phyloP scores from a whole-genome alignment of 1,140 invertebrate genomes.

The Drosophila pandora region DNA sequence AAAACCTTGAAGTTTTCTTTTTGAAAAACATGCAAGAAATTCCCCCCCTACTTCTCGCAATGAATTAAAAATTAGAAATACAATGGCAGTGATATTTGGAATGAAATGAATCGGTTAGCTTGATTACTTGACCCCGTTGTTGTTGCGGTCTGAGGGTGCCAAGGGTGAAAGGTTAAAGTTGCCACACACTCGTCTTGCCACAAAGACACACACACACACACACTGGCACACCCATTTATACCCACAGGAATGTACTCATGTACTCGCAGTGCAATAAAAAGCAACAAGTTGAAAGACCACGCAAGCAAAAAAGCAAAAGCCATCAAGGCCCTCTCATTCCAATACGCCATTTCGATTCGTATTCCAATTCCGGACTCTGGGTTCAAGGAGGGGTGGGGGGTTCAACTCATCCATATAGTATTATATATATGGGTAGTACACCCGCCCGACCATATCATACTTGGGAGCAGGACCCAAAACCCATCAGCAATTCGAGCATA shows the following conservation, averaged over 20 bases:
- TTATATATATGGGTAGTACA: no score
- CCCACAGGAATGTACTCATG: constrained; percentile 23
- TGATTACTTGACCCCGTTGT: constrained; percentile 64
- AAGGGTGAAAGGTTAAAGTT: constrained; percentile 64
- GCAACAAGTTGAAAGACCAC: constrained; percentile 68
- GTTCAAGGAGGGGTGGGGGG: no score
- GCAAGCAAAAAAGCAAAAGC: constrained; percentile 43
- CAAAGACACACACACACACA: not conserved
- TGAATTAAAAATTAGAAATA: not conserved
- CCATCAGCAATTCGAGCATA: constrained; percentile 70
- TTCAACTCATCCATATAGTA: no score
- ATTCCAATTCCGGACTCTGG: not conserved
- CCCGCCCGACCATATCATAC: constrained; percentile 16
- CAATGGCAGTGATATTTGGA: constrained; percentile 31
- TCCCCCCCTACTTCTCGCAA: not conserved
- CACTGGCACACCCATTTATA: not conserved
- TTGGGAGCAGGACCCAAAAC: constrained; percentile 25
- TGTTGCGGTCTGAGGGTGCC: constrained; percentile 20
- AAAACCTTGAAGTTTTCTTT: not conserved
- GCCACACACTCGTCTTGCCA: not conserved
- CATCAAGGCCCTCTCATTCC: constrained; percentile 18
- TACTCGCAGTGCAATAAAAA: constrained; percentile 40
- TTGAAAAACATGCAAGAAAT: not conserved
- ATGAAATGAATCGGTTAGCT: constrained; percentile 71
- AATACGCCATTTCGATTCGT: constrained; percentile 5